These are phyloP conservation scores for Ctenodactylus gundi DNA, from an alignment of 2,113 vertebrate species.

Conservation along the genomic window DNA sequence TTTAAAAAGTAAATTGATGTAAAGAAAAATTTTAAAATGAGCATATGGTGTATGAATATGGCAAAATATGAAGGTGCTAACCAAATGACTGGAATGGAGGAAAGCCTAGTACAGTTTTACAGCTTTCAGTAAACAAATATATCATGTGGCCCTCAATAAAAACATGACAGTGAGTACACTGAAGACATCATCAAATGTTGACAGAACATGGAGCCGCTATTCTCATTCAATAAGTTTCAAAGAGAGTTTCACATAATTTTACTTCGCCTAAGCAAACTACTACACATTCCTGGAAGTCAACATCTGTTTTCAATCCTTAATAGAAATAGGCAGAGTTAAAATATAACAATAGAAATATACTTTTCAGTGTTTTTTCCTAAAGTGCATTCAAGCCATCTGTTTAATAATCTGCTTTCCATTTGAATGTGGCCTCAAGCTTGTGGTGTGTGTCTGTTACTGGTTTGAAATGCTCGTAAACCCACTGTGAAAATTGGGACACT, in stretches of 20 bases:
- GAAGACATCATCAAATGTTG: neutral
- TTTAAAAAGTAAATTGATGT: neutral
- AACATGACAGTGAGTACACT: neutral
- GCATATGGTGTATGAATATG: neutral
- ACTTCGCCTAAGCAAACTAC: constrained; percentile 35
- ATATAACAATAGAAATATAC: constrained; percentile 7
- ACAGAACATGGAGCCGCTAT: neutral
- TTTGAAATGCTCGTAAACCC: neutral
- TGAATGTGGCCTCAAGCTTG: neutral
- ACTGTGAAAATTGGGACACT: neutral
- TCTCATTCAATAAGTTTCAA: neutral
- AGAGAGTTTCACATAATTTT: constrained; percentile 22
- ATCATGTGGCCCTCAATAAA: neutral
- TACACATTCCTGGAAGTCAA: constrained; percentile 4
- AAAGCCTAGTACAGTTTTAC: neutral
- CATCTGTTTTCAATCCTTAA: neutral
- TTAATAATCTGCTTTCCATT: constrained; percentile 29
- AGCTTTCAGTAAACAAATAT: constrained; percentile 16
- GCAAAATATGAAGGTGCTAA: neutral
- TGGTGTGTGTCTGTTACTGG: constrained; percentile 21
- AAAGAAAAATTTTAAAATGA: constrained; percentile 13
- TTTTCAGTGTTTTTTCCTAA: constrained; percentile 33
- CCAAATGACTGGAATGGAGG: neutral
- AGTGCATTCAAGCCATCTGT: constrained; percentile 24
- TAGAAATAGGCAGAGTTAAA: neutral